These are phyloP conservation scores for Apamea anceps DNA, from an alignment of 2,888 invertebrate genomes.

Conservation along the genomic window DNA sequence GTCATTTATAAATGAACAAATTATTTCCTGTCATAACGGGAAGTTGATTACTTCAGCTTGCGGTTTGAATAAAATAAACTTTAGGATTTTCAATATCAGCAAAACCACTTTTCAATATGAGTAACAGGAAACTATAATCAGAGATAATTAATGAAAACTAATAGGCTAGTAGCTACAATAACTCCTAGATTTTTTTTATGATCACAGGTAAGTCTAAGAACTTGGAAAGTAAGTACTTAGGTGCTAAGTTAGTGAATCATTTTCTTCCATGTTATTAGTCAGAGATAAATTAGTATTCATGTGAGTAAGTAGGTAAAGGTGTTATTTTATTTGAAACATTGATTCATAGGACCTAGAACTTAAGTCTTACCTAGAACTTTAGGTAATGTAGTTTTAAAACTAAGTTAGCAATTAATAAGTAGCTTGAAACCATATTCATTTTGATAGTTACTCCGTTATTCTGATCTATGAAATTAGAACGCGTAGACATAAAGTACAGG, in stretches of 20 bases:
- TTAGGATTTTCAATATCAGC: constrained; percentile 1
- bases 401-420: background rate
- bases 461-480: constrained; percentile 1
- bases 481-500: constrained; percentile 1
- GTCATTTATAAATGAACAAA: background rate
- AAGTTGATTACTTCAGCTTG: constrained; percentile 7
- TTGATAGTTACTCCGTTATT: background rate
- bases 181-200: background rate
- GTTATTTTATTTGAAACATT: background rate
- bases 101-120: background rate
- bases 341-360: background rate
- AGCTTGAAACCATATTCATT: background rate
- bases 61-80: background rate
- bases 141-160: background rate
- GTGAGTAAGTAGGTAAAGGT: background rate
- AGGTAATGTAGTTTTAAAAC: constrained; percentile 3
- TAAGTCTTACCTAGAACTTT: background rate
- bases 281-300: background rate
- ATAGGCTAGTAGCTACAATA: background rate
- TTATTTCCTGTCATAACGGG: constrained; percentile 9
- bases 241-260: constrained; percentile 16
- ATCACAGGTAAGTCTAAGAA: background rate
- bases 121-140: background rate
- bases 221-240: constrained; percentile 4
- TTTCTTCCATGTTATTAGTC: constrained; percentile 2